These are phyloP conservation scores for Drosophila azteca DNA, from an alignment of 1,140 invertebrate genomes.

Conservation along the genomic window DNA sequence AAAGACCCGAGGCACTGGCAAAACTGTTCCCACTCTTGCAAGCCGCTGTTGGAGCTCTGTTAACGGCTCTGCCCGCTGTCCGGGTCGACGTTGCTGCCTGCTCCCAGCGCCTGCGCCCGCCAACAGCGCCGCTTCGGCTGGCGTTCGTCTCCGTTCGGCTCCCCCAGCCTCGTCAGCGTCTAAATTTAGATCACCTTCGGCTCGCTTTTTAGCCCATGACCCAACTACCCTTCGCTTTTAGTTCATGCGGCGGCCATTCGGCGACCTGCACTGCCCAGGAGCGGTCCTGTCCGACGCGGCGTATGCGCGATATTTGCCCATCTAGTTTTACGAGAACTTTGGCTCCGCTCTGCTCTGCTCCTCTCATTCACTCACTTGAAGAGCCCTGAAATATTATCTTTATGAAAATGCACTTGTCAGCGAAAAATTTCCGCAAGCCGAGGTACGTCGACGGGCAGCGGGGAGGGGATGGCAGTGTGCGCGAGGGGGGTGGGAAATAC, in stretches of 20 bases:
- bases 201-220: conserved; percentile 41
- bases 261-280: conserved; percentile 34
- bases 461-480: neutral
- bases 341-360: neutral
- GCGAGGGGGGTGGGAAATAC: neutral
- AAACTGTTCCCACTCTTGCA: conserved; percentile 53
- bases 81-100: conserved; percentile 28
- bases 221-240: conserved; percentile 1
- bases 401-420: conserved; percentile 73
- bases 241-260: conserved; percentile 42
- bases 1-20: neutral
- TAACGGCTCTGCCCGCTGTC: conserved; percentile 4
- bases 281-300: conserved; percentile 29
- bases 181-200: conserved; percentile 8
- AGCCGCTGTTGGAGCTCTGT: conserved; percentile 45
- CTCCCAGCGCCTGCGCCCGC: conserved; percentile 54
- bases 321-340: neutral
- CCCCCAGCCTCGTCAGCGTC: neutral
- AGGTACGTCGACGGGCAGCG: neutral
- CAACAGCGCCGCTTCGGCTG: neutral
- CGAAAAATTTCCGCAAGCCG: conserved; percentile 33
- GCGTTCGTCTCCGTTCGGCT: neutral
- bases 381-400: conserved; percentile 43
- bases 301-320: conserved; percentile 37
- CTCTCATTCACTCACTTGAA: too few relatives aligned